These are phyloP conservation scores for Dilophus febrilis DNA, from an alignment of 2,888 invertebrate species.

Conservation along the genomic window DNA sequence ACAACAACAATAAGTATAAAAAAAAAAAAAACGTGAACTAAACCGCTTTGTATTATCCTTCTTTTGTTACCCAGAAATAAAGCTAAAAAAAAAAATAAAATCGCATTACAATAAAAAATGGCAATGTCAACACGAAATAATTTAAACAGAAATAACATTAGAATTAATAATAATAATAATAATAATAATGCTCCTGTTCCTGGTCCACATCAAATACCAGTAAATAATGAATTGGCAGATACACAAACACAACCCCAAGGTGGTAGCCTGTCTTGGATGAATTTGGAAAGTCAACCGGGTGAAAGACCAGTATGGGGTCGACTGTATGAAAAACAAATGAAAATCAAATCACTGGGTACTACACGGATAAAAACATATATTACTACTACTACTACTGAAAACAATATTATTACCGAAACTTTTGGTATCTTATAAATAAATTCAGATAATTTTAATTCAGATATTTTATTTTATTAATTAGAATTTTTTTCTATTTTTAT, in stretches of 20 bases:
- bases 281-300: slow-evolving; percentile 26
- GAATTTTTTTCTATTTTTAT: background rate
- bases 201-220: too few species aligned
- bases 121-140: too few species aligned
- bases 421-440: slow-evolving; percentile 25
- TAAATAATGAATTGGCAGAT: slow-evolving; percentile 2
- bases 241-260: slow-evolving; percentile 16
- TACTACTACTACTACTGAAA: slow-evolving; percentile 8
- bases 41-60: too few species aligned
- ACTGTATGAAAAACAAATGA: slow-evolving; percentile 25
- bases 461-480: background rate
- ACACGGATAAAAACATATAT: slow-evolving; percentile 19
- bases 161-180: too few species aligned
- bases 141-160: too few species aligned
- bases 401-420: slow-evolving; percentile 18
- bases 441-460: slow-evolving; percentile 1
- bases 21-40: too few species aligned
- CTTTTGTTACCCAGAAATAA: too few species aligned
- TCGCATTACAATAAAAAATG: too few species aligned
- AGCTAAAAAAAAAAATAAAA: too few species aligned
- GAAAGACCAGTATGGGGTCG: slow-evolving; percentile 27
- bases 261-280: background rate
- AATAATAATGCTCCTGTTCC: too few species aligned
- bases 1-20: too few species aligned
- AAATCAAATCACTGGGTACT: slow-evolving; percentile 28